Evolutionary conservation across 2,113 vertebrate species (phyloP), one percentile per base, ranked within the genome.

Genomic region (Xiphorhynchus elegans): DNA sequence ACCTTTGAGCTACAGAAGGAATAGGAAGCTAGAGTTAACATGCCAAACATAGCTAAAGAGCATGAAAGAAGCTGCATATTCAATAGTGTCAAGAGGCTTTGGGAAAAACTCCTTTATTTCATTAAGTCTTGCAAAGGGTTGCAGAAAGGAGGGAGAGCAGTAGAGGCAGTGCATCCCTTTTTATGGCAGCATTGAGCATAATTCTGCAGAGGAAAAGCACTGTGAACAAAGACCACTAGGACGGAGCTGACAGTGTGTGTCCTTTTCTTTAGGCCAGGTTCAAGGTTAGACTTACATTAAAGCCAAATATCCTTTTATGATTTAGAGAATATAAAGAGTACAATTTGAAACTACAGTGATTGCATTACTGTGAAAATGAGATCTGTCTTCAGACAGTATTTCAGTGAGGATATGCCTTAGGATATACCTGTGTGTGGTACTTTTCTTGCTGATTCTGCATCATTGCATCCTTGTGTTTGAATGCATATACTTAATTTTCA

Each of bases 211-310:
- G 19, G 18, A 74, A 21, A 29, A 73, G 5, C 13, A 5, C 16
- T 17, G 46, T 64, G 55, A 44, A 13, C 21, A 52, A 35, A 49
- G 10, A 18, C 5, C 31, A 5, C 6, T 1, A 3, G 6, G 44
- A 16, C 33, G n/a, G 53, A 13, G 7, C 6, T 18, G 16, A 28
- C 18, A 37, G 4, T 6, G 12, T 0, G 3, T 18, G 10, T 4
- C 3, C 13, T 52, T 89, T 77, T 60, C 40, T 25, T 52, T 19
- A 60, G 23, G 23, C 10, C 25, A 29, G 2, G 0, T n/a, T 79
- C 49, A 21, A 52, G 44, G 21, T 58, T 33, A 60, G 29, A 9
- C 24, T 53, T 67, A n/a, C 2, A 7, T 67, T 79, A 46, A 35
- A 52, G 25, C 3, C 17, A 69, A 62, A 21, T 46, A 28, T 5